These are phyloP conservation scores for Peribatodes rhomboidaria DNA, from an alignment of 2,888 invertebrate genomes.

Conservation along the genomic window DNA sequence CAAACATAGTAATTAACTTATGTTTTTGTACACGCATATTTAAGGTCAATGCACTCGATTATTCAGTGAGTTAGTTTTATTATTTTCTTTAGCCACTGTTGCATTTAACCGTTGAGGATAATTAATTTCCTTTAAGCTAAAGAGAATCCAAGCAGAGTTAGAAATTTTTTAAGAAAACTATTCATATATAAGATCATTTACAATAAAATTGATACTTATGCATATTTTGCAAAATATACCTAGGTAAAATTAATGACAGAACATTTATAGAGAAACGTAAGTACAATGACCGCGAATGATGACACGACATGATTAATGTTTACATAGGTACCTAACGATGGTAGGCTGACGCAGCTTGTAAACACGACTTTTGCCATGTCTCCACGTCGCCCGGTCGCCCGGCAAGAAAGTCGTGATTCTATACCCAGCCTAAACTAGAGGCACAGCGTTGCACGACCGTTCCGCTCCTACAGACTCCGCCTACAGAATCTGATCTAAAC, in stretches of 20 bases:
- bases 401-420: constrained; percentile 34
- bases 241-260: too few relatives aligned
- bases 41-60: constrained; percentile 1
- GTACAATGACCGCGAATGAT: not conserved
- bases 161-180: too few relatives aligned
- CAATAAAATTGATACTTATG: too few relatives aligned
- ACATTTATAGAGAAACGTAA: too few relatives aligned
- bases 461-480: constrained; percentile 69
- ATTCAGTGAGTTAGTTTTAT: not conserved
- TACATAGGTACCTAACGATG: not conserved
- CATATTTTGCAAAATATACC: too few relatives aligned
- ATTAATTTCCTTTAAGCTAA: not conserved
- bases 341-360: not conserved
- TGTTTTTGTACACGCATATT: not conserved
- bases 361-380: not conserved
- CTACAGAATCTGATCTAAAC: constrained; percentile 67
- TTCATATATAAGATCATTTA: too few relatives aligned
- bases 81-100: not conserved
- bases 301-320: not conserved
- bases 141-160: not conserved
- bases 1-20: not conserved
- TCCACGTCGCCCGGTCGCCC: not conserved
- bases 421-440: constrained; percentile 56
- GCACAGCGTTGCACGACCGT: constrained; percentile 65
- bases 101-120: not conserved